A percentile compares a stretch with the other conserved stretches of the same genome.
Conservation (phyloP, 2,797 vertebrate genomes). For the Cyclura pinguis region DNA sequence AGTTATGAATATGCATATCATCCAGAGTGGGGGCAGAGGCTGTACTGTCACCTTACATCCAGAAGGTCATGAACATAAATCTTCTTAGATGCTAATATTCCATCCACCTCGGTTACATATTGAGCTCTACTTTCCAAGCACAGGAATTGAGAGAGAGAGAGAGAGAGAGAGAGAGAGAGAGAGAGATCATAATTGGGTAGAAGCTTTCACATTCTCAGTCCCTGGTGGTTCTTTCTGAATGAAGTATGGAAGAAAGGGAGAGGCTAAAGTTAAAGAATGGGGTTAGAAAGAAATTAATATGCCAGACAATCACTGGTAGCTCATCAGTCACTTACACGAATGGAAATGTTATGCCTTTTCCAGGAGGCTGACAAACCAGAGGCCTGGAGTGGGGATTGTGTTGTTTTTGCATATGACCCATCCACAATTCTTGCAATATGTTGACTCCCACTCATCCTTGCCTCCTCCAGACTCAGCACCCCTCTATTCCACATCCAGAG, state of each 20-base stretch:
- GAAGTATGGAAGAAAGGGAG: conserved; percentile 11
- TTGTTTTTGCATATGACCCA: not conserved
- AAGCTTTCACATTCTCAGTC: not conserved
- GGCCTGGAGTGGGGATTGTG: not conserved
- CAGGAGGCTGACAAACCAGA: rapidly evolving
- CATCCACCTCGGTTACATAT: conserved; percentile 33
- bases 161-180: not conserved
- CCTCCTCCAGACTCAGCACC: not conserved
- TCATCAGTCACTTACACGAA: conserved; percentile 11
- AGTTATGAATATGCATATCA: conserved; percentile 72
- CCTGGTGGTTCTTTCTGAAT: conserved; percentile 27
- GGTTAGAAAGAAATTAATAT: conserved; percentile 41
- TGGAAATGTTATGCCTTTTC: conserved; percentile 37
- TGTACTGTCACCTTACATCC: conserved; percentile 67
- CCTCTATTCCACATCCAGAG: not conserved
- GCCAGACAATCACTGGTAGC: not conserved
- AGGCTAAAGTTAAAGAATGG: conserved; percentile 51
- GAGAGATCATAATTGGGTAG: conserved; percentile 49
- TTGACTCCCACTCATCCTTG: not conserved
- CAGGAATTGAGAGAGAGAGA: not conserved
- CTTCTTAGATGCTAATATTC: conserved; percentile 56
- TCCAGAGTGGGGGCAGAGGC: conserved; percentile 56
- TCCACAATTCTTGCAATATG: conserved; percentile 28
- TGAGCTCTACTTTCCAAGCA: conserved; percentile 26
- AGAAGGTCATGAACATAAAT: conserved; percentile 69